phyloP scores from a whole-genome alignment of 2,797 vertebrate species.

The Smutsia temminckii region DNA sequence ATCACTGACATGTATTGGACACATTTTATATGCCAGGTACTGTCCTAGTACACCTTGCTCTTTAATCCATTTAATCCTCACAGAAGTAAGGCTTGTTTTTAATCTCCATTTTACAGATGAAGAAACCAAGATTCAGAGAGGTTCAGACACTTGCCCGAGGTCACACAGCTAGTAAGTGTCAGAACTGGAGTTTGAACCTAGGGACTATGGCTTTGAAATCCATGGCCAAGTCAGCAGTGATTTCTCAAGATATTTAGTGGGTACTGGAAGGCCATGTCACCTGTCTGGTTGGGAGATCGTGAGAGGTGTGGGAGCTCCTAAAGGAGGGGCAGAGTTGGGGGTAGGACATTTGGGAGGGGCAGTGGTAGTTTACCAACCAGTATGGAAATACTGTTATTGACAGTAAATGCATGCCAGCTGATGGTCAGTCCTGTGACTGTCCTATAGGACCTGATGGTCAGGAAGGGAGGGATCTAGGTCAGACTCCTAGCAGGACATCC shows the following conservation, averaged over 20 bases:
- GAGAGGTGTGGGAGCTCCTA: background rate
- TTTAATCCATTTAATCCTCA: background rate
- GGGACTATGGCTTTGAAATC: slow-evolving; percentile 17
- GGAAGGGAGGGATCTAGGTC: background rate
- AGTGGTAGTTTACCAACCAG: background rate
- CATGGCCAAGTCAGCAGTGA: background rate
- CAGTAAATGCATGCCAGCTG: background rate
- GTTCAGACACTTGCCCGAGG: slow-evolving; percentile 72
- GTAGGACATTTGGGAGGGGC: background rate
- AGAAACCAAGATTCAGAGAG: slow-evolving; percentile 78
- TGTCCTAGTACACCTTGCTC: background rate
- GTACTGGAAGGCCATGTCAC: background rate
- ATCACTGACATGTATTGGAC: background rate
- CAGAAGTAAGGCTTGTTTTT: slow-evolving; percentile 61
- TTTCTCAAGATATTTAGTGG: slow-evolving; percentile 2
- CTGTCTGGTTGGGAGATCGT: background rate
- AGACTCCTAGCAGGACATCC: background rate
- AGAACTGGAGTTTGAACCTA: background rate
- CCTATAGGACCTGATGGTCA: background rate
- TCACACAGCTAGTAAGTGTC: slow-evolving; percentile 76
- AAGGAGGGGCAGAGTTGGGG: background rate
- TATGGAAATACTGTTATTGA: background rate
- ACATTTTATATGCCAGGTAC: background rate
- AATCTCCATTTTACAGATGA: slow-evolving; percentile 77
- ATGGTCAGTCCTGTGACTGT: background rate